phyloP scores from a whole-genome alignment of 2,113 vertebrate genomes.

The Apeltes quadracus region DNA sequence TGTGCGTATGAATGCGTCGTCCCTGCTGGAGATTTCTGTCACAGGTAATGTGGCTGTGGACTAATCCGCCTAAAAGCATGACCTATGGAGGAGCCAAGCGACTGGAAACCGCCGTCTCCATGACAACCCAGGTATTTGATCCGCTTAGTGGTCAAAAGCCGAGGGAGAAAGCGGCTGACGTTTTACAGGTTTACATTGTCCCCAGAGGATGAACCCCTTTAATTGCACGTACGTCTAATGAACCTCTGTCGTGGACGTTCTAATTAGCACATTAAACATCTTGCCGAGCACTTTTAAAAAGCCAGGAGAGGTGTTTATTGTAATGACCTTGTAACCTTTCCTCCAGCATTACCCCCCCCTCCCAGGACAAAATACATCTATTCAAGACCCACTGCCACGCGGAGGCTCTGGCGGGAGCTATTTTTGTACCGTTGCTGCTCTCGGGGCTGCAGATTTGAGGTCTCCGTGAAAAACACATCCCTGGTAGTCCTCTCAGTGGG shows the following conservation, averaged over 20 bases:
- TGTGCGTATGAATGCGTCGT: conserved; percentile 2
- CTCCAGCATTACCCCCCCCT: background rate
- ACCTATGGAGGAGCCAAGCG: conserved; percentile 13
- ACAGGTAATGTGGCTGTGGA: conserved; percentile 1
- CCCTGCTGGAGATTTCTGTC: conserved; percentile 8
- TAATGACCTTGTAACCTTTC: conserved; percentile 2
- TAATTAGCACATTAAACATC: background rate
- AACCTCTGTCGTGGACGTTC: background rate
- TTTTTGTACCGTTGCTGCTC: background rate
- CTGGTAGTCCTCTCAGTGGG: conserved; percentile 1
- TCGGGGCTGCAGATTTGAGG: background rate
- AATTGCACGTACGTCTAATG: background rate
- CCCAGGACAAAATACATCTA: background rate
- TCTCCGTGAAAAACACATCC: background rate
- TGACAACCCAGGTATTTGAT: conserved; percentile 14
- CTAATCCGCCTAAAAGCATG: conserved; percentile 15
- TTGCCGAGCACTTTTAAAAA: background rate
- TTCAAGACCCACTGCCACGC: background rate
- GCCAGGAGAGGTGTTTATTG: background rate
- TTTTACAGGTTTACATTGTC: background rate
- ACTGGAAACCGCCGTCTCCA: conserved; percentile 14
- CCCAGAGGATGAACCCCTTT: background rate
- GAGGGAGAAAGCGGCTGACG: background rate
- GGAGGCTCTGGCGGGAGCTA: background rate
- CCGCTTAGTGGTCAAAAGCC: background rate